Conservation (phyloP, 2,113 vertebrate genomes). For the Datnioides undecimradiatus region DNA sequence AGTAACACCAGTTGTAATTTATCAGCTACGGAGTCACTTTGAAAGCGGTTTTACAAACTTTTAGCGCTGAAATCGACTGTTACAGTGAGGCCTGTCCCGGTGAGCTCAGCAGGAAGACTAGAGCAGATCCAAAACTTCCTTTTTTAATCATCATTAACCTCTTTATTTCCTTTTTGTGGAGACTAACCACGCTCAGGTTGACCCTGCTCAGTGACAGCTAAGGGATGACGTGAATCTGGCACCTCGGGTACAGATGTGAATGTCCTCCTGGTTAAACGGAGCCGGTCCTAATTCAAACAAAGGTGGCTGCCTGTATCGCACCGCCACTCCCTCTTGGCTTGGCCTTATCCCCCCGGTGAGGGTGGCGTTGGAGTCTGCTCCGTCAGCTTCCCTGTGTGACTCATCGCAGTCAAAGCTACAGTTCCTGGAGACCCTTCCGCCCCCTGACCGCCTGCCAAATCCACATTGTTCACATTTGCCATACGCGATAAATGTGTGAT, state of each 20-base stretch:
- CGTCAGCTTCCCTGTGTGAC: constrained; percentile 56
- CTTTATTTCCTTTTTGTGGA: constrained; percentile 16
- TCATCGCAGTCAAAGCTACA: constrained; percentile 48
- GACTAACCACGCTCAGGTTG: constrained; percentile 5
- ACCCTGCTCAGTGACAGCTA: constrained; percentile 20
- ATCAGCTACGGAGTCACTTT: background rate
- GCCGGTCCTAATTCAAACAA: constrained; percentile 77
- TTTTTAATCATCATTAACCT: constrained; percentile 14
- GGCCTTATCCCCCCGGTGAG: constrained; percentile 55
- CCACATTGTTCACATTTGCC: constrained; percentile 37
- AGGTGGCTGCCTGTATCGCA: constrained; percentile 67
- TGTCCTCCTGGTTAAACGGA: constrained; percentile 65
- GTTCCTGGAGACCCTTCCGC: constrained; percentile 23
- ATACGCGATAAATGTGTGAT: constrained; percentile 22
- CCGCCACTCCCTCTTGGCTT: constrained; percentile 71
- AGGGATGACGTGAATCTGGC: constrained; percentile 25
- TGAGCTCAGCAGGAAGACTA: background rate
- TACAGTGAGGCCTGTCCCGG: background rate
- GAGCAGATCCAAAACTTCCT: constrained; percentile 6
- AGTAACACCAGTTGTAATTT: constrained; percentile 59
- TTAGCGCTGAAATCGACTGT: constrained; percentile 28
- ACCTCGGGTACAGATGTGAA: constrained; percentile 53
- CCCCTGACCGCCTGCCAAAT: constrained; percentile 17
- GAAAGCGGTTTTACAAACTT: constrained; percentile 13
- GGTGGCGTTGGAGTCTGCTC: constrained; percentile 44